Evolutionary conservation across 2,888 invertebrate genomes (phyloP).

Genomic region (Tethea ocularis): DNA sequence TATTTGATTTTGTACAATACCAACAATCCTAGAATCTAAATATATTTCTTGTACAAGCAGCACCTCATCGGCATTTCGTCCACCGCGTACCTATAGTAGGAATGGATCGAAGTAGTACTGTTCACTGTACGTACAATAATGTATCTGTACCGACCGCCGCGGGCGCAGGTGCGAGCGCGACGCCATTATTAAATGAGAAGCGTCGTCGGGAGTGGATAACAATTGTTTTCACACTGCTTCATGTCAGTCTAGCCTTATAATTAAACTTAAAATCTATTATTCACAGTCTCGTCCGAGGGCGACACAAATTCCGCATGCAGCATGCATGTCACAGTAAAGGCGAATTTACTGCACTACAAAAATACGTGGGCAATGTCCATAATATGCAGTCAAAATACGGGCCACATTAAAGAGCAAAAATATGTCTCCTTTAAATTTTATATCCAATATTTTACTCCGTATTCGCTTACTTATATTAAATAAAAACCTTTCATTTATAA

Average conservation of each 20-base stretch:
- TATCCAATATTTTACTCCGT: conserved; percentile 61
- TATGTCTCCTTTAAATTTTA: conserved; percentile 78
- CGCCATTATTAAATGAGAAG: neutral
- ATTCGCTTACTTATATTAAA: conserved; percentile 58
- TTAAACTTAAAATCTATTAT: conserved; percentile 64
- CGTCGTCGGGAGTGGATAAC: conserved; percentile 25
- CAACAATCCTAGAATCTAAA: neutral
- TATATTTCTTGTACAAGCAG: neutral
- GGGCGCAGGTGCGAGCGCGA: too few species aligned
- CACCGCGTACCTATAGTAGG: neutral
- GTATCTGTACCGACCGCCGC: neutral
- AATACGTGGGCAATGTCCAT: conserved; percentile 83
- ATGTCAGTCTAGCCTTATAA: conserved; percentile 73
- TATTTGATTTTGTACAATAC: neutral
- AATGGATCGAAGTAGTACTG: neutral
- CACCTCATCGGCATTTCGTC: neutral
- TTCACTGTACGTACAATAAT: neutral
- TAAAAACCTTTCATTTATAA: conserved; percentile 61
- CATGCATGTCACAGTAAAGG: conserved; percentile 69
- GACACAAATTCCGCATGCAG: conserved; percentile 47
- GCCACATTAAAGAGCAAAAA: conserved; percentile 79
- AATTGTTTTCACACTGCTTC: conserved; percentile 67
- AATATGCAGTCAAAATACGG: conserved; percentile 72
- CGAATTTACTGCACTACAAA: conserved; percentile 79
- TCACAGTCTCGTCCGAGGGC: conserved; percentile 76